These are phyloP conservation scores for Chloroclysta siterata DNA, from an alignment of 2,888 invertebrate species.

Conservation along the genomic window DNA sequence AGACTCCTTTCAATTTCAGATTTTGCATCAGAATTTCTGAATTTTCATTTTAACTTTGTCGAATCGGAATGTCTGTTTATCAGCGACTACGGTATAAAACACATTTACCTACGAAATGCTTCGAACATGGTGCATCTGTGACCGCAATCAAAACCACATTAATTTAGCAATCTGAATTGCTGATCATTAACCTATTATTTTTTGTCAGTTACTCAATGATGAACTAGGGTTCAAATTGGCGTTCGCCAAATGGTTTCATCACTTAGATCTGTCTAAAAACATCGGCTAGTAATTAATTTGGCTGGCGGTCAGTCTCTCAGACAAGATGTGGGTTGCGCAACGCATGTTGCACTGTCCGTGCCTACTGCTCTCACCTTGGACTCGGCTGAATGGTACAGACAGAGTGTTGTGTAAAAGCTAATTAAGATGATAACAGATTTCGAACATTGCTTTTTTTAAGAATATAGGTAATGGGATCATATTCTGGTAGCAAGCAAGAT, in stretches of 20 bases:
- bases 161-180: conserved; percentile 30
- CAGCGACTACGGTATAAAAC: conserved; percentile 7
- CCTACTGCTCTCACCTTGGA: conserved; percentile 63
- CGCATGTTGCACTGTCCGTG: conserved; percentile 57
- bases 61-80: conserved; percentile 21
- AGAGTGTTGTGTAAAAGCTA: conserved; percentile 35
- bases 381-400: conserved; percentile 43
- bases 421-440: conserved; percentile 1
- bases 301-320: conserved; percentile 53
- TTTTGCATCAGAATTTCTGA: conserved; percentile 32
- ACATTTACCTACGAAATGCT: conserved; percentile 1
- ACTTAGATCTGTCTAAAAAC: conserved; percentile 49
- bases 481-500: not conserved
- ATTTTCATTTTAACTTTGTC: conserved; percentile 22
- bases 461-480: not conserved
- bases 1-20: conserved; percentile 40
- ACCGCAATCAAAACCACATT: conserved; percentile 36
- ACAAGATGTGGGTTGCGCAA: conserved; percentile 65
- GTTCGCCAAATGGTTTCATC: conserved; percentile 48
- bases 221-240: conserved; percentile 49
- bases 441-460: not conserved
- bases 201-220: conserved; percentile 41
- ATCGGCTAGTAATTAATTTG: conserved; percentile 58
- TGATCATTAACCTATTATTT: conserved; percentile 30
- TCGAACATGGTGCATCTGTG: conserved; percentile 28